Percentiles rank a stretch among this genome's conserved stretches.
Evolutionary conservation across 2,113 vertebrate genomes (phyloP).

Genomic region (Callaeas wilsoni): DNA sequence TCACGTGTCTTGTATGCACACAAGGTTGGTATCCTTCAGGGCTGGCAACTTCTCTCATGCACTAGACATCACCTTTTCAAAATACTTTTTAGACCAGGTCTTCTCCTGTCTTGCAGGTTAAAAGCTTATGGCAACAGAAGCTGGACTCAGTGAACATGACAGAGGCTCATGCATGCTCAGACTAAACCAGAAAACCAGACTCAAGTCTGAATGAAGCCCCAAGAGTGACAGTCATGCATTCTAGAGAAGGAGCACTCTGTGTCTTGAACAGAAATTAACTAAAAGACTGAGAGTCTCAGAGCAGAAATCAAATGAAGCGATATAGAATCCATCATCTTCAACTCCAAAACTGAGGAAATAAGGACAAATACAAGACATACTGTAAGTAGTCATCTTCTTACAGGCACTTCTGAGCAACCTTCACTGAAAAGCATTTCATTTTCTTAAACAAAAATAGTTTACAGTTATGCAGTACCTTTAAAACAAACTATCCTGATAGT

Average conservation of each 20-base stretch:
- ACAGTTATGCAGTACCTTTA: background rate
- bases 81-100: background rate
- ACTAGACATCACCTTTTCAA: background rate
- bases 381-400: background rate
- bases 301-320: background rate
- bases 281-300: background rate
- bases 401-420: background rate
- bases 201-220: background rate
- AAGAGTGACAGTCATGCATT: background rate
- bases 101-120: background rate
- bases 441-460: background rate
- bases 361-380: background rate
- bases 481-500: background rate
- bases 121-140: background rate
- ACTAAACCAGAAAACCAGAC: background rate
- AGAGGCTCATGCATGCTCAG: background rate
- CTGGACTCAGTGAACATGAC: background rate
- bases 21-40: background rate
- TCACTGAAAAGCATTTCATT: background rate
- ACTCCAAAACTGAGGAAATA: background rate
- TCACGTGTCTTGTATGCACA: rapidly evolving
- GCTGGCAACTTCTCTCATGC: background rate
- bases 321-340: background rate
- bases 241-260: background rate
- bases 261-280: background rate